Evolutionary conservation across 2,113 vertebrate genomes (phyloP).

Genomic region (Psophia crepitans): DNA sequence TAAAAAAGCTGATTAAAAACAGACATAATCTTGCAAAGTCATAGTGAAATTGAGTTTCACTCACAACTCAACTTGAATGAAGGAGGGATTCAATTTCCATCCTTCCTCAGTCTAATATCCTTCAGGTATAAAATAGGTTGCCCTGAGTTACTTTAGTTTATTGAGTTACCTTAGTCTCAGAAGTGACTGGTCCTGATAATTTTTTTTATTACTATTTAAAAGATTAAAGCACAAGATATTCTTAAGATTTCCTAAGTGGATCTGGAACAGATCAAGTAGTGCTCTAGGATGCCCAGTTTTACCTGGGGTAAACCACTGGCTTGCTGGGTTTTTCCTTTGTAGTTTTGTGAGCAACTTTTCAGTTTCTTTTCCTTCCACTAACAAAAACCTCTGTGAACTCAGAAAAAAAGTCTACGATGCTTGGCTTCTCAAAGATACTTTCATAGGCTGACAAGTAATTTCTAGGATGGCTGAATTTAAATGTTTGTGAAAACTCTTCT

Average conservation of each 20-base stretch:
- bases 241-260: neutral
- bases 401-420: rapidly evolving
- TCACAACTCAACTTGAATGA: neutral
- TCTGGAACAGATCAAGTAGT: neutral
- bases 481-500: neutral
- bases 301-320: neutral
- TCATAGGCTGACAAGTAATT: neutral
- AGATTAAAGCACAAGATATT: neutral
- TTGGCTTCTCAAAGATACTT: neutral
- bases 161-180: neutral
- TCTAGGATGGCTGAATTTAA: neutral
- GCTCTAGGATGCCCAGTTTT: neutral
- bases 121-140: neutral
- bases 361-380: neutral
- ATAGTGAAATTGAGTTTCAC: neutral
- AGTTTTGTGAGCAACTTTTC: neutral
- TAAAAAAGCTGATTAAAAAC: neutral
- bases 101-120: neutral
- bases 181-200: neutral
- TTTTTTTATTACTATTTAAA: neutral
- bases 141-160: neutral
- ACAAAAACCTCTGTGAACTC: neutral
- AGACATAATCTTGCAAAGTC: neutral
- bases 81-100: neutral
- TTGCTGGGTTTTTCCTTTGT: neutral